These are phyloP conservation scores for Rhamphomyia laevipes DNA, from an alignment of 2,888 invertebrate species.

Conservation along the genomic window DNA sequence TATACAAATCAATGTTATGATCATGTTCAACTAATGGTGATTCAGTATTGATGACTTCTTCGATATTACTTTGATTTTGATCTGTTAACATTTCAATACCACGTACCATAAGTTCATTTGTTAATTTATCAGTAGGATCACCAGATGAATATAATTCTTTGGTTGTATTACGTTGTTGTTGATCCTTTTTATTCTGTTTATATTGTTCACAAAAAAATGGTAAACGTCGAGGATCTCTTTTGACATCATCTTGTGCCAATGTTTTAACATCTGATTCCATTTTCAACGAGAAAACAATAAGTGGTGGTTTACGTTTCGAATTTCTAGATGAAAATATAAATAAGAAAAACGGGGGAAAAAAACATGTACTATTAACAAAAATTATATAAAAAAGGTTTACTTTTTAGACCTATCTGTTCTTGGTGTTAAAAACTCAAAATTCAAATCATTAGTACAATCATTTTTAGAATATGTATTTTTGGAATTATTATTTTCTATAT, in stretches of 20 bases:
- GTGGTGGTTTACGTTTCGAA: conserved; percentile 6
- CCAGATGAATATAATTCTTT: background rate
- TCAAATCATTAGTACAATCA: too few relatives aligned
- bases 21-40: background rate
- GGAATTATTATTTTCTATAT: background rate
- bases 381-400: too few relatives aligned
- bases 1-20: background rate
- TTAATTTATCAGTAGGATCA: background rate
- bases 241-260: conserved; percentile 9
- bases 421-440: too few relatives aligned
- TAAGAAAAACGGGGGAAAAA: too few relatives aligned
- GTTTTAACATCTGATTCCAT: conserved; percentile 13
- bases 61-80: background rate
- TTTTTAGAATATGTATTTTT: too few relatives aligned
- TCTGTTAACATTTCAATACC: conserved; percentile 6
- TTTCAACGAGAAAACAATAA: conserved; percentile 9
- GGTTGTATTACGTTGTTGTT: background rate
- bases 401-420: too few relatives aligned
- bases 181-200: conserved; percentile 8
- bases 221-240: conserved; percentile 11
- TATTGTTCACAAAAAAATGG: conserved; percentile 12
- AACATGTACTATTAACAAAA: too few relatives aligned
- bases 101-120: conserved; percentile 7
- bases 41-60: background rate
- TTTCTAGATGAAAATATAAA: too few relatives aligned